Evolutionary conservation across 2,113 vertebrate genomes (phyloP), one percentile per base, ranked within the genome.

Genomic region (Craseonycteris thonglongyai): DNA sequence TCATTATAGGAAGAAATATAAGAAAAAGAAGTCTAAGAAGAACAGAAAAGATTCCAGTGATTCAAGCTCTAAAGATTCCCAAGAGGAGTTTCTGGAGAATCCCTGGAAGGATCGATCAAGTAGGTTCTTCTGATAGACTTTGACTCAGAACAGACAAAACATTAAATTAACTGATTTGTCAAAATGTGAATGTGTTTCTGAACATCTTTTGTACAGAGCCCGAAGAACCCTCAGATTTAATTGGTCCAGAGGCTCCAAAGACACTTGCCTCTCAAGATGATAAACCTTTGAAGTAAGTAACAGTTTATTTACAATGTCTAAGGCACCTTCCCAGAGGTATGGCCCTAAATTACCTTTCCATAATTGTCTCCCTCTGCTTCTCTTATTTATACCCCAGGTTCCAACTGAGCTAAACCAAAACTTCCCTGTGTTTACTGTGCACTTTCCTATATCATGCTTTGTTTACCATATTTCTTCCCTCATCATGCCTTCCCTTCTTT

Each of bases 181-280:
- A 83, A 84, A 72, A 59, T 92, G 19, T 96, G 24, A 93, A 45
- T 96, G 45, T 96, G 11, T 95, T 88, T 95, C 42, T 96, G 30
- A 94, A 93, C 38, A 78, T 96, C 49, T 96, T 84, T 94, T 63
- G 13, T 98, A 74, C 97, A 98, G 98, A 98, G 94, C 91, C 97
- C 85, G 96, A 97, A 66, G 98, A 99, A 96, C 99, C 99, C 12
- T 99, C 99, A 47, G 97, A 99, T 95, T 83, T 99, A 85, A 99
- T 99, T 92, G 99, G 99, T 59, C 99, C 99, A 10, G 99, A 99
- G 96, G 99, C 99, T 90, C 99, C 99, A n/a, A 99, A 99, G 96
- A 99, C 98, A 16, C 98, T 99, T 5, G 95, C 99, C 13, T 99
- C 99, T 75, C 99, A 99, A 98, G 99, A 99, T 91, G 99, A 99